These are phyloP conservation scores for Lagodon rhomboides DNA, from an alignment of 2,797 vertebrate genomes.

Conservation along the genomic window DNA sequence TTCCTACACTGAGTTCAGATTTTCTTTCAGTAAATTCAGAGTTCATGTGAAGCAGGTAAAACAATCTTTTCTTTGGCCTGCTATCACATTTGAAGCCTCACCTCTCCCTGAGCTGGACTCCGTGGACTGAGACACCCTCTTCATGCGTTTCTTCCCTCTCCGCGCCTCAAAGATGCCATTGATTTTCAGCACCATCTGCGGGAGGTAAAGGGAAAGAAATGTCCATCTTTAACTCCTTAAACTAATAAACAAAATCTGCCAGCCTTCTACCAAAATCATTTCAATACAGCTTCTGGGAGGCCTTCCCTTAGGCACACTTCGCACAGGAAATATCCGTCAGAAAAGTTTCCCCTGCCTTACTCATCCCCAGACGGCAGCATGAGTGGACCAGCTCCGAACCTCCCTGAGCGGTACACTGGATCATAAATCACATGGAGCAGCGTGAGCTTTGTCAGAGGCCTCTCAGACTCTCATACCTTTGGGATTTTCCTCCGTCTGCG, in stretches of 20 bases:
- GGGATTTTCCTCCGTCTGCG: conserved; percentile 95
- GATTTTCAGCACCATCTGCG: conserved; percentile 96
- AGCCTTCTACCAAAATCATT: conserved; percentile 29
- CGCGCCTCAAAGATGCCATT: conserved; percentile 95
- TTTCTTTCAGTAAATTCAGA: not conserved
- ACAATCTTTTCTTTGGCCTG: not conserved
- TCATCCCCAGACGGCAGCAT: conserved; percentile 46
- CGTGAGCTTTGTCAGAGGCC: conserved; percentile 16
- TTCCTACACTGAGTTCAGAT: not conserved
- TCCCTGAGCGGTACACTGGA: conserved; percentile 14
- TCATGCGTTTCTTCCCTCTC: conserved; percentile 95
- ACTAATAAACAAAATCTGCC: conserved; percentile 40
- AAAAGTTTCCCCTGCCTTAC: conserved; percentile 43
- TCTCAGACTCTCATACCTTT: conserved; percentile 86
- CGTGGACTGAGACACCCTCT: conserved; percentile 92
- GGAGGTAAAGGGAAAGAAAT: conserved; percentile 58
- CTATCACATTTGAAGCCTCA: conserved; percentile 67
- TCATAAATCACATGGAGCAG: conserved; percentile 56
- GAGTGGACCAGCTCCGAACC: conserved; percentile 43
- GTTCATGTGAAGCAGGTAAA: conserved; percentile 1
- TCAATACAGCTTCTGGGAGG: conserved; percentile 34
- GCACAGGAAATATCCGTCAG: conserved; percentile 60
- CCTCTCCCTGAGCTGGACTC: conserved; percentile 96
- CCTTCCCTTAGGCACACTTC: conserved; percentile 38
- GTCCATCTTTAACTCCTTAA: conserved; percentile 34